Evolutionary conservation across 2,113 vertebrate genomes (phyloP).

Genomic region (Vidua chalybeata): DNA sequence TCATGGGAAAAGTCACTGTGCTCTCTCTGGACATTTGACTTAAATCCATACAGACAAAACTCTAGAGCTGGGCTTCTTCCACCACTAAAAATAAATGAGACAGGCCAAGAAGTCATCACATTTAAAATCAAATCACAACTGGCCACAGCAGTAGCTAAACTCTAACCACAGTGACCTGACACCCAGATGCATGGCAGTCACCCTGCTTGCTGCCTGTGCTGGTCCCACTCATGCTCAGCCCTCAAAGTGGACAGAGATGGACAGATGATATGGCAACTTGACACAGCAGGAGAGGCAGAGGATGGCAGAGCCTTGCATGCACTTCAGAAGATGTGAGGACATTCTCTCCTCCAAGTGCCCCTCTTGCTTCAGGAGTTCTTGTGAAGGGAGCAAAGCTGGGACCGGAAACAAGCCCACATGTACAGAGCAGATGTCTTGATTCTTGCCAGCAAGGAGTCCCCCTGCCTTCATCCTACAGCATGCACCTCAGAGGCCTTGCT

Average conservation of each 20-base stretch:
- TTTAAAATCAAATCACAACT: neutral
- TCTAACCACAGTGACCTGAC: neutral
- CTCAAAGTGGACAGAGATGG: neutral
- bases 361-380: neutral
- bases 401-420: neutral
- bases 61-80: neutral
- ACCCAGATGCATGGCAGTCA: neutral
- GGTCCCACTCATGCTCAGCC: neutral
- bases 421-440: neutral
- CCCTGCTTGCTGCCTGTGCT: neutral
- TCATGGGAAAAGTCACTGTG: constrained; percentile 48
- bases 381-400: neutral
- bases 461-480: neutral
- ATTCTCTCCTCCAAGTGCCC: neutral
- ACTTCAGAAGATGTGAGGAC: neutral
- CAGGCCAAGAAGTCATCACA: constrained; percentile 4
- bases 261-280: rapidly evolving
- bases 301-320: neutral
- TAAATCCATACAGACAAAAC: neutral
- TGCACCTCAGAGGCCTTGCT: neutral
- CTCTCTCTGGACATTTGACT: neutral
- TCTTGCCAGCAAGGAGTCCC: neutral
- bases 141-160: neutral
- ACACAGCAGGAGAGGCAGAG: neutral
- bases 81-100: constrained; percentile 35